phyloP scores from a whole-genome alignment of 2,888 invertebrate species.

The Aleiodes leptofemur region DNA sequence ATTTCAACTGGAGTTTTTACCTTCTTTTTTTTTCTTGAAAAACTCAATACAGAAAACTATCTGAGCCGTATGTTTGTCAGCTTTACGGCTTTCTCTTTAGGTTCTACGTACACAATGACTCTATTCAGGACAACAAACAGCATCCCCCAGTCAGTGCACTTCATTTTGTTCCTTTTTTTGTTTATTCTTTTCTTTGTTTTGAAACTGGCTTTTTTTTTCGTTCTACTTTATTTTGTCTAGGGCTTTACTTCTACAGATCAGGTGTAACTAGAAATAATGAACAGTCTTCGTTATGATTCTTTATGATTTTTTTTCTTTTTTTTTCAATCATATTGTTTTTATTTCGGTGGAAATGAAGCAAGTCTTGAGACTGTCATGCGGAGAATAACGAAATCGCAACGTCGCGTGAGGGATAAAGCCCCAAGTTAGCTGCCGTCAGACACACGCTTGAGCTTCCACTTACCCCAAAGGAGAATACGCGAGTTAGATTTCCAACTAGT shows the following conservation, averaged over 20 bases:
- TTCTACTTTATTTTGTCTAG: neutral
- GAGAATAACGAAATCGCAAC: conserved; percentile 23
- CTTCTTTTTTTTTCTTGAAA: neutral
- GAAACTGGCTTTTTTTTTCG: neutral
- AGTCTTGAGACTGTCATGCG: conserved; percentile 28
- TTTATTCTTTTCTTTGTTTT: conserved; percentile 6
- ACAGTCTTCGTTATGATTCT: too few relatives aligned
- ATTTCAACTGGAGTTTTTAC: conserved; percentile 21
- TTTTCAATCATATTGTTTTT: conserved; percentile 20
- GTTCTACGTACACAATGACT: conserved; percentile 23
- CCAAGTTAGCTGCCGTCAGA: conserved; percentile 29
- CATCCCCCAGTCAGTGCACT: conserved; percentile 24
- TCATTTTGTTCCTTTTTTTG: conserved; percentile 7
- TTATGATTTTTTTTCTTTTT: too few relatives aligned
- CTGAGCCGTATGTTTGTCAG: conserved; percentile 34
- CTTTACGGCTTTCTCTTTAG: conserved; percentile 21
- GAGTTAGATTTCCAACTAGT: conserved; percentile 28
- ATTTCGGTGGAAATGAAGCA: neutral
- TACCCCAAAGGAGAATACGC: conserved; percentile 18
- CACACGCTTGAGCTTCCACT: conserved; percentile 20
- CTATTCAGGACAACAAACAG: conserved; percentile 23
- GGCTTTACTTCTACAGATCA: too few relatives aligned
- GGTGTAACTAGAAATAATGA: too few relatives aligned
- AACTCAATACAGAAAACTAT: conserved; percentile 18
- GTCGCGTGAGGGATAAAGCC: conserved; percentile 25